phyloP scores from a whole-genome alignment of 2,113 vertebrate species.

The Hippocampus abdominalis region DNA sequence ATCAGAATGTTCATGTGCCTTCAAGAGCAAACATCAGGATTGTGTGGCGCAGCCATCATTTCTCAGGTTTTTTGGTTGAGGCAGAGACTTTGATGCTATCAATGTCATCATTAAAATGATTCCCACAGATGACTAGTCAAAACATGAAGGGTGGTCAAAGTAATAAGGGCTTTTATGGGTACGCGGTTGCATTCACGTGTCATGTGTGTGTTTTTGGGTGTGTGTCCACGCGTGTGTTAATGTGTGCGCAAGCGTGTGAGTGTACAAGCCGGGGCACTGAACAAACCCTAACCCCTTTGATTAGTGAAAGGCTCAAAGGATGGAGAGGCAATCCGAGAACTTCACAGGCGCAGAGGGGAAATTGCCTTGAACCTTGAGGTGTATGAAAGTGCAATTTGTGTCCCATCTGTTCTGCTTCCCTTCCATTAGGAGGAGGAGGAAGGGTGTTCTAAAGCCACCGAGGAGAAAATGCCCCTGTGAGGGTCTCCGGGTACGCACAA shows the following conservation, averaged over 20 bases:
- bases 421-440: conserved; percentile 74
- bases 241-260: conserved; percentile 36
- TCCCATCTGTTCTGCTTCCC: conserved; percentile 78
- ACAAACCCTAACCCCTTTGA: conserved; percentile 74
- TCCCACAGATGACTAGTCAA: conserved; percentile 31
- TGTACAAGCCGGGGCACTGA: conserved; percentile 57
- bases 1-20: conserved; percentile 9
- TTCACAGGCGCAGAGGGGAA: conserved; percentile 75
- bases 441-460: conserved; percentile 69
- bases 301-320: conserved; percentile 75
- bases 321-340: conserved; percentile 74
- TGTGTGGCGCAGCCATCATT: background rate
- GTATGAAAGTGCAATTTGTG: conserved; percentile 78
- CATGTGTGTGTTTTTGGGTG: conserved; percentile 1
- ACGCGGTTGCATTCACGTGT: conserved; percentile 10
- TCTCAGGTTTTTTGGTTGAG: conserved; percentile 14
- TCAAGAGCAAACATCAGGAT: conserved; percentile 17
- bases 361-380: conserved; percentile 78
- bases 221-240: too few relatives aligned
- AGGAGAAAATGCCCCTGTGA: conserved; percentile 63
- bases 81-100: conserved; percentile 27
- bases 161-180: conserved; percentile 30
- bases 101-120: conserved; percentile 25
- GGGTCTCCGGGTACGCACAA: conserved; percentile 59
- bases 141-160: conserved; percentile 25